Evolutionary conservation across 2,888 invertebrate genomes (phyloP).

Genomic region (Ophion slaviceki): DNA sequence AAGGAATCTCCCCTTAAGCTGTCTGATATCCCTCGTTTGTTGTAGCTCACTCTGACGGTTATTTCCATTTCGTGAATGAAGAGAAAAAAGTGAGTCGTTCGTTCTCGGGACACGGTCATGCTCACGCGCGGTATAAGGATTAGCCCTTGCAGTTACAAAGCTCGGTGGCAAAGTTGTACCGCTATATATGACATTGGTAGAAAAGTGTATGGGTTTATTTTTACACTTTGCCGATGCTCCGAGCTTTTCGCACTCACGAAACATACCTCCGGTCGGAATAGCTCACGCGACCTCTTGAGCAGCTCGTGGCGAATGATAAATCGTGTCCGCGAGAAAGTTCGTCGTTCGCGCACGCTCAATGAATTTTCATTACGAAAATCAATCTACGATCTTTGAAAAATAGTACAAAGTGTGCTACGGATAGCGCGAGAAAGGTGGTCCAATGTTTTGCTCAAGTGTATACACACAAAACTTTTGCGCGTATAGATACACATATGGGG

Average conservation of each 20-base stretch:
- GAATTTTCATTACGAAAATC: background rate
- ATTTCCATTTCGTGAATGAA: background rate
- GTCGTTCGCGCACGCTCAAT: background rate
- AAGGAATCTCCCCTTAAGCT: no score
- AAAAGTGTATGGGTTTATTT: constrained; percentile 66
- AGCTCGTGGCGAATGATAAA: constrained; percentile 33
- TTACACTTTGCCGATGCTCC: constrained; percentile 54
- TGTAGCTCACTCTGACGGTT: background rate
- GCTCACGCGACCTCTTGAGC: constrained; percentile 35
- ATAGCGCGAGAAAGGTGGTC: no score
- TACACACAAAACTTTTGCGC: no score
- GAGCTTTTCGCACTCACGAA: constrained; percentile 46
- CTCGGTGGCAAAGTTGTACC: constrained; percentile 21
- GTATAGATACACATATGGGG: no score
- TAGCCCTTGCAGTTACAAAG: constrained; percentile 6
- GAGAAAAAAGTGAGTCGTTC: background rate
- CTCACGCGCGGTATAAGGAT: background rate
- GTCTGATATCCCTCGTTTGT: background rate
- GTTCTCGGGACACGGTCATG: background rate
- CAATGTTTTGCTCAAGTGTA: no score
- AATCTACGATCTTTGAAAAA: background rate
- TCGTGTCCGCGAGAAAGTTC: constrained; percentile 22
- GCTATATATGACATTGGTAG: constrained; percentile 36
- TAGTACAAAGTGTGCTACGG: background rate
- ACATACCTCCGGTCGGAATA: constrained; percentile 42